phyloP scores from a whole-genome alignment of 2,888 invertebrate genomes.

The Rotaria macrura region DNA sequence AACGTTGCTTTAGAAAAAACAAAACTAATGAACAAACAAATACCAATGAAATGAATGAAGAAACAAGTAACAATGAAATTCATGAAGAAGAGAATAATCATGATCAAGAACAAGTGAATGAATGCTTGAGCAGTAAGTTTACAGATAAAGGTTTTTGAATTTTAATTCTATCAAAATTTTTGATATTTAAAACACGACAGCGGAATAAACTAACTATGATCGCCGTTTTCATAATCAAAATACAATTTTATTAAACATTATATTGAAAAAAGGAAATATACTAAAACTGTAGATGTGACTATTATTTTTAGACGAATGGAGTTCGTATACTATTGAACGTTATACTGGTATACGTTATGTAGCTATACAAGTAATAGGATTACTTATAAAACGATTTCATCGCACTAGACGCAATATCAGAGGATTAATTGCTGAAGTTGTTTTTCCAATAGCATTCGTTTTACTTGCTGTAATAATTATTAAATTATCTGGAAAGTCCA shows the following conservation, averaged over 20 bases:
- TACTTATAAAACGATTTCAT: slow-evolving; percentile 53
- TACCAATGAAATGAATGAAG: not conserved
- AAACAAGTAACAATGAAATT: not conserved
- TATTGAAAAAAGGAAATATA: too few species aligned
- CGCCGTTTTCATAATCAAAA: too few species aligned
- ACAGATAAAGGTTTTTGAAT: too few species aligned
- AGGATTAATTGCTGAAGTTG: slow-evolving; percentile 54
- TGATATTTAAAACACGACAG: too few species aligned
- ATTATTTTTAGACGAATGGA: slow-evolving; percentile 2
- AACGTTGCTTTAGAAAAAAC: not conserved
- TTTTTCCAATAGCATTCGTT: slow-evolving; percentile 55
- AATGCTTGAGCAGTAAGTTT: not conserved
- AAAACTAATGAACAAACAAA: not conserved
- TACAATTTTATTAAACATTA: too few species aligned
- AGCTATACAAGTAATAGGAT: slow-evolving; percentile 49
- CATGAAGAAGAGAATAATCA: not conserved
- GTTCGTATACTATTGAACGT: slow-evolving; percentile 5
- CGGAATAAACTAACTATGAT: too few species aligned
- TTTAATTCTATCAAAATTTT: too few species aligned
- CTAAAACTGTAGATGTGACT: too few species aligned
- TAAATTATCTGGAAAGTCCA: slow-evolving; percentile 50
- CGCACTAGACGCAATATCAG: slow-evolving; percentile 54
- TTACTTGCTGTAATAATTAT: slow-evolving; percentile 53
- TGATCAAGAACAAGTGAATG: not conserved
- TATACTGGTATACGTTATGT: slow-evolving; percentile 40